Evolutionary conservation across 2,888 invertebrate genomes (phyloP).

Genomic region (Zonitis immaculata): DNA sequence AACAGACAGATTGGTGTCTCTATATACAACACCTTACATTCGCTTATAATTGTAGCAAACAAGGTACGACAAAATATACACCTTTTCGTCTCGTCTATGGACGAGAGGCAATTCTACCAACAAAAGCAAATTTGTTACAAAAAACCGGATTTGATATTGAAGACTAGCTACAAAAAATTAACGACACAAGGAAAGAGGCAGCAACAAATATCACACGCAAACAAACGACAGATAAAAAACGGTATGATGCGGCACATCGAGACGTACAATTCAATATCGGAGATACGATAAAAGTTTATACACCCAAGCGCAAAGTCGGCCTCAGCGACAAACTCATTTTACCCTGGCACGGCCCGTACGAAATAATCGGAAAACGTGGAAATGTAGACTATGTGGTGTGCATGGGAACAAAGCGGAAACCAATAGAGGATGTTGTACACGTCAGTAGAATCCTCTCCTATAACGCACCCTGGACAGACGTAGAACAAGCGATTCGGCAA

Average conservation of each 20-base stretch:
- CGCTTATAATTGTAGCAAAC: conserved; percentile 24
- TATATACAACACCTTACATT: conserved; percentile 19
- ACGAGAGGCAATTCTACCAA: conserved; percentile 19
- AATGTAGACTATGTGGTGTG: conserved; percentile 22
- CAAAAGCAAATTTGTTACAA: conserved; percentile 9
- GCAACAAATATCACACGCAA: conserved; percentile 18
- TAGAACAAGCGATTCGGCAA: too few species aligned
- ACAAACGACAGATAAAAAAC: conserved; percentile 23
- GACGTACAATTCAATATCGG: conserved; percentile 19
- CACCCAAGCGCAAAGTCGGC: conserved; percentile 25
- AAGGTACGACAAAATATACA: conserved; percentile 22
- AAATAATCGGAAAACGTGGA: conserved; percentile 17
- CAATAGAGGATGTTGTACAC: background rate
- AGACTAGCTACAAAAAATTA: too few species aligned
- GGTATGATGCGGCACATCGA: conserved; percentile 27
- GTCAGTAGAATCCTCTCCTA: background rate
- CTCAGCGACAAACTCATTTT: conserved; percentile 26
- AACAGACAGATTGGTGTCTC: conserved; percentile 11
- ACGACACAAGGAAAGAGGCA: too few species aligned
- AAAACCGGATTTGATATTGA: too few species aligned
- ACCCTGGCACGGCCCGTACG: conserved; percentile 26
- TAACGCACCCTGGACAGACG: background rate
- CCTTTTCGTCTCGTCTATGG: conserved; percentile 23
- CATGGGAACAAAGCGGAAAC: background rate
- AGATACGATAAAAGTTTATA: conserved; percentile 27